Conservation (phyloP, 2,888 invertebrate species). For the Podabrus alpinus region DNA sequence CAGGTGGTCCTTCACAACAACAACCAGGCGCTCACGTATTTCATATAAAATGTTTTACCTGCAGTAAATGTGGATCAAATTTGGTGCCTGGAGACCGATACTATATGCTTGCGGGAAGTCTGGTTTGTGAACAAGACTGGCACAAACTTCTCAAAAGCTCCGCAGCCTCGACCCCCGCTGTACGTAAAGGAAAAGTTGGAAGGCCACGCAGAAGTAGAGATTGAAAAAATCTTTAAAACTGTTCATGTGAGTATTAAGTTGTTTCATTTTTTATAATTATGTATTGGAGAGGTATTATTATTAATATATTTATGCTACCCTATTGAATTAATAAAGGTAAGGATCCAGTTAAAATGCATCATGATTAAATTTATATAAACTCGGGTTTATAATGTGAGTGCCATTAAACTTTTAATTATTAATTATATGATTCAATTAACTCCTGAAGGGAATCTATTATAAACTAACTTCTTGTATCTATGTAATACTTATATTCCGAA, state of each 20-base stretch:
- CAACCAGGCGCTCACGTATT: conserved; percentile 72
- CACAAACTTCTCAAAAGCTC: conserved; percentile 73
- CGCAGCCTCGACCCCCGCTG: conserved; percentile 66
- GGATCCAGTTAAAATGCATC: background rate
- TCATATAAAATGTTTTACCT: conserved; percentile 95
- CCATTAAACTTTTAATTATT: background rate
- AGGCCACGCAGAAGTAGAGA: conserved; percentile 87
- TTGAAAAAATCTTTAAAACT: conserved; percentile 63
- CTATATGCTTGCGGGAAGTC: conserved; percentile 86
- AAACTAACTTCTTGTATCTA: background rate
- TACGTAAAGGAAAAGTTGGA: conserved; percentile 88
- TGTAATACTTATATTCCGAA: background rate
- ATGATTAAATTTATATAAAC: background rate
- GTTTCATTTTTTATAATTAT: background rate
- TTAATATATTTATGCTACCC: background rate
- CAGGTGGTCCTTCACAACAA: conserved; percentile 63
- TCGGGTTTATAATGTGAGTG: background rate
- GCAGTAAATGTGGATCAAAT: conserved; percentile 89
- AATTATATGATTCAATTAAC: background rate
- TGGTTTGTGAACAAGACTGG: conserved; percentile 95
- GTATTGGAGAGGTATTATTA: too few relatives aligned
- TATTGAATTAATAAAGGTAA: background rate
- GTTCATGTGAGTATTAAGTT: conserved; percentile 19
- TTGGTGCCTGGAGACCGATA: conserved; percentile 89
- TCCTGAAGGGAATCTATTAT: background rate